These are phyloP conservation scores for Ctenoplectra terminalis DNA, from an alignment of 1,140 invertebrate genomes.

Conservation along the genomic window DNA sequence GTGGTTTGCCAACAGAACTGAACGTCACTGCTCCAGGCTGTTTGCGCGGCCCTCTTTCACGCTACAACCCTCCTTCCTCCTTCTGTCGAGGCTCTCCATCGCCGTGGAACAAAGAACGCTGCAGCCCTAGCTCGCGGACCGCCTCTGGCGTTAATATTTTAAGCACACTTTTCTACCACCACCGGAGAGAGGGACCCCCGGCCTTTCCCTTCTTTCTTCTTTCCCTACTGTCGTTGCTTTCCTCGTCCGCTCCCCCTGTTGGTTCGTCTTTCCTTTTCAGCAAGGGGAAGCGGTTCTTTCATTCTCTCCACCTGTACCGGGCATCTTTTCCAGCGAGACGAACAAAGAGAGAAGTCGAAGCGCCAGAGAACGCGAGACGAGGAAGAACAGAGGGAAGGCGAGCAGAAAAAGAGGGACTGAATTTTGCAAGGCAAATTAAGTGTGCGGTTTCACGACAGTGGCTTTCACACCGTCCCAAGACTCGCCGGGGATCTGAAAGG, in stretches of 20 bases:
- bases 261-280: slow-evolving; percentile 55
- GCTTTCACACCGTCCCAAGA: slow-evolving; percentile 75
- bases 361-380: slow-evolving; percentile 22
- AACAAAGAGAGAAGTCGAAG: slow-evolving; percentile 25
- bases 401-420: slow-evolving; percentile 73
- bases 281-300: slow-evolving; percentile 52
- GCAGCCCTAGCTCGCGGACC: slow-evolving; percentile 64
- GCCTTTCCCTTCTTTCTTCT: slow-evolving; percentile 49
- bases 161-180: slow-evolving; percentile 82
- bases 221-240: slow-evolving; percentile 18
- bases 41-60: slow-evolving; percentile 74
- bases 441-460: slow-evolving; percentile 82
- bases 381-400: slow-evolving; percentile 15
- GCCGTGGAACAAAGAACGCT: slow-evolving; percentile 78
- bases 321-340: slow-evolving; percentile 32
- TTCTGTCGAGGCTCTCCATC: slow-evolving; percentile 62
- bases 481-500: slow-evolving; percentile 64
- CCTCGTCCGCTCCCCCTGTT: slow-evolving; percentile 34
- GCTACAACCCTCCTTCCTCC: slow-evolving; percentile 48
- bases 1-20: slow-evolving; percentile 52
- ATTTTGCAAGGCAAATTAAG: slow-evolving; percentile 84
- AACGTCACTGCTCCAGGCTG: slow-evolving; percentile 72
- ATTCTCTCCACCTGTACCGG: slow-evolving; percentile 33
- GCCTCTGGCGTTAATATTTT: slow-evolving; percentile 83
- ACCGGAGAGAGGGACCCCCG: background rate